A percentile compares a stretch with the other conserved stretches of the same genome.
Evolutionary conservation across 2,113 vertebrate genomes (phyloP).

Genomic region (Scophthalmus maximus): DNA sequence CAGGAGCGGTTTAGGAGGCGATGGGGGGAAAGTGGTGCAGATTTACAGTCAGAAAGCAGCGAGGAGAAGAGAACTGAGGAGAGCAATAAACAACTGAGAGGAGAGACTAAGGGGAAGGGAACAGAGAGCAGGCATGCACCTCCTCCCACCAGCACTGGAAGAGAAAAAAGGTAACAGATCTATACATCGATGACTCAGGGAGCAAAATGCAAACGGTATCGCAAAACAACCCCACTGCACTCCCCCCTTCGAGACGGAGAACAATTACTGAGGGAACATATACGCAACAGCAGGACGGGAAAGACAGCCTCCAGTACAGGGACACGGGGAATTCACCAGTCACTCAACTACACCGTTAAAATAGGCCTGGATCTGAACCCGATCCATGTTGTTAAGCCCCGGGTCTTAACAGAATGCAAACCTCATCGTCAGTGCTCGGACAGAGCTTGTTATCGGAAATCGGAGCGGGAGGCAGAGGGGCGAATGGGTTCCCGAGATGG

Average conservation of each 20-base stretch:
- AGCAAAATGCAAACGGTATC: slow-evolving; percentile 49
- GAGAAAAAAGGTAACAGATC: slow-evolving; percentile 52
- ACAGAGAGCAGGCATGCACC: slow-evolving; percentile 65
- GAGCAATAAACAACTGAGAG: slow-evolving; percentile 29
- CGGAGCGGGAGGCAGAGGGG: slow-evolving; percentile 31
- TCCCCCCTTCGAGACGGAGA: slow-evolving; percentile 1
- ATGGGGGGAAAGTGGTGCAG: slow-evolving; percentile 23
- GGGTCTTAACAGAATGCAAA: slow-evolving; percentile 75
- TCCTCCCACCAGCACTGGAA: slow-evolving; percentile 62
- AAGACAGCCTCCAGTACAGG: slow-evolving; percentile 37
- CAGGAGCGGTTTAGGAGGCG: slow-evolving; percentile 11
- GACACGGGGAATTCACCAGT: slow-evolving; percentile 54
- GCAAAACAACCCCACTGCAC: slow-evolving; percentile 26
- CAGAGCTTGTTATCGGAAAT: slow-evolving; percentile 38
- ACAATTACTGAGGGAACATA: slow-evolving; percentile 55
- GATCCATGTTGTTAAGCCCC: slow-evolving; percentile 72
- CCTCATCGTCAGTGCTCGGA: slow-evolving; percentile 55
- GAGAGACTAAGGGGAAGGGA: slow-evolving; percentile 27
- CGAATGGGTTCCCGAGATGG: slow-evolving; percentile 31
- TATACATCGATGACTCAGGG: slow-evolving; percentile 48
- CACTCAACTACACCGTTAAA: slow-evolving; percentile 51
- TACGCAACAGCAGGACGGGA: slow-evolving; percentile 48
- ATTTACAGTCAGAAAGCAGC: slow-evolving; percentile 45
- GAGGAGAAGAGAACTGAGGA: slow-evolving; percentile 31
- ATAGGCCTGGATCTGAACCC: slow-evolving; percentile 50